Evolutionary conservation across 2,113 vertebrate species (phyloP).

Genomic region (Macaca fascicularis): DNA sequence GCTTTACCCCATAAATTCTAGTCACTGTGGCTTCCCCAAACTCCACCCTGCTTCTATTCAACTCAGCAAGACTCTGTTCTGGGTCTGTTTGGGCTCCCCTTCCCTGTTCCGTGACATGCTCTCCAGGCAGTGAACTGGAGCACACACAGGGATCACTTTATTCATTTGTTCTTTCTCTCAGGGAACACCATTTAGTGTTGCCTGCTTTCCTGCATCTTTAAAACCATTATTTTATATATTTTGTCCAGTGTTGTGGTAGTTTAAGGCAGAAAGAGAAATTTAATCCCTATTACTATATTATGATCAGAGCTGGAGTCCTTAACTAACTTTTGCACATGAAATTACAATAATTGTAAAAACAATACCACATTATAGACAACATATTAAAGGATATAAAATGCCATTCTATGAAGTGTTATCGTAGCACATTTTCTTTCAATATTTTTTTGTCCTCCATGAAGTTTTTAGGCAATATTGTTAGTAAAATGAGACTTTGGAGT

Average conservation of each 20-base stretch:
- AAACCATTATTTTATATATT: not conserved
- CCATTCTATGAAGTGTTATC: not conserved
- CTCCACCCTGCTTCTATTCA: not conserved
- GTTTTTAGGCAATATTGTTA: not conserved
- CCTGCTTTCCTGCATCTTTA: not conserved
- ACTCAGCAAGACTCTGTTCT: not conserved
- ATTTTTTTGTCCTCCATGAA: not conserved
- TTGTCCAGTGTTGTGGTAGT: not conserved
- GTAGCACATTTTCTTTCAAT: not conserved
- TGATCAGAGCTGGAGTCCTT: not conserved
- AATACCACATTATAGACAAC: not conserved
- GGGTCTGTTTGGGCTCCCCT: not conserved
- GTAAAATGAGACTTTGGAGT: not conserved
- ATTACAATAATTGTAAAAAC: not conserved
- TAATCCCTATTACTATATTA: not conserved
- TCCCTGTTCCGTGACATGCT: not conserved
- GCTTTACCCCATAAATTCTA: not conserved
- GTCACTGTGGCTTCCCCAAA: not conserved
- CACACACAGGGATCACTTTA: not conserved
- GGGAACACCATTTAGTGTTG: not conserved
- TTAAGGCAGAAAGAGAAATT: not conserved
- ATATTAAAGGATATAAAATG: not conserved
- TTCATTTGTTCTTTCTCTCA: not conserved
- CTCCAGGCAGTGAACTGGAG: not conserved
- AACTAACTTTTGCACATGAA: not conserved